phyloP scores from a whole-genome alignment of 1,140 invertebrate genomes.

The Bombus impatiens region DNA sequence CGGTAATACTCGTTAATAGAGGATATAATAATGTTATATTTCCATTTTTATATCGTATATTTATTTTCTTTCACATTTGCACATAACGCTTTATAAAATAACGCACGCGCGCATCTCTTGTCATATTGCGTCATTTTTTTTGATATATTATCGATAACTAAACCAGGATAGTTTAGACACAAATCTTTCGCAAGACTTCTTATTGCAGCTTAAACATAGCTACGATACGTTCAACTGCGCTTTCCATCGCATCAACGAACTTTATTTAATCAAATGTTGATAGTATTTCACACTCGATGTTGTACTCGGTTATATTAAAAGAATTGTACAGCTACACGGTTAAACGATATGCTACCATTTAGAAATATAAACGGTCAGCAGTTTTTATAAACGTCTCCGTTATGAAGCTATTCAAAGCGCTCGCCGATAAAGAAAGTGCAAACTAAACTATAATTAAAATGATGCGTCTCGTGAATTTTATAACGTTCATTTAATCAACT shows the following conservation, averaged over 20 bases:
- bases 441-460: not conserved
- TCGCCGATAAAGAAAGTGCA: not conserved
- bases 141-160: not conserved
- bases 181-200: not conserved
- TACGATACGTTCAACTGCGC: not conserved
- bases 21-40: no score
- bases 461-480: not conserved
- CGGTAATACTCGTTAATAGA: no score
- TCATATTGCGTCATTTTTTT: not conserved
- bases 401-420: not conserved
- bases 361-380: not conserved
- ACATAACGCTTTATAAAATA: not conserved
- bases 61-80: not conserved
- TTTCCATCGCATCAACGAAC: not conserved
- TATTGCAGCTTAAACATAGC: not conserved
- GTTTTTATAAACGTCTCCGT: not conserved
- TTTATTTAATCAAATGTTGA: not conserved
- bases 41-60: not conserved
- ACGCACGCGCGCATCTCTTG: not conserved
- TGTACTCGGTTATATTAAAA: not conserved
- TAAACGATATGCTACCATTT: not conserved
- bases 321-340: not conserved
- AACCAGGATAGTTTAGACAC: not conserved
- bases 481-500: not conserved
- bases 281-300: not conserved